Percentiles rank a stretch among this genome's conserved stretches.
Conservation (phyloP, 2,888 invertebrate species). For the Creontiades dilutus region DNA sequence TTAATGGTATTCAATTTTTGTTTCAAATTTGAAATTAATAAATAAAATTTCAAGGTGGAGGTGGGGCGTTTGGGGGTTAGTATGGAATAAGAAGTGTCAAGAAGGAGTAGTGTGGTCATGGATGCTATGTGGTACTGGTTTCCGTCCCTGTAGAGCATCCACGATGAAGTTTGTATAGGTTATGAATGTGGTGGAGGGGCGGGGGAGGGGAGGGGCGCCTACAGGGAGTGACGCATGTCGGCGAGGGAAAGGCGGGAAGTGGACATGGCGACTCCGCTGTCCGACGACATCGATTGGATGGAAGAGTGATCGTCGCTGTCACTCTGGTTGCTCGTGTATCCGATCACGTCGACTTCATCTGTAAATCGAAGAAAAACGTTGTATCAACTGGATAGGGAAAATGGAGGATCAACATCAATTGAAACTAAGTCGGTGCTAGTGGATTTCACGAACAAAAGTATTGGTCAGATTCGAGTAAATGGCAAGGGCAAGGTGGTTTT, state of each 20-base stretch:
- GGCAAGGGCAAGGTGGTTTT: too few species aligned
- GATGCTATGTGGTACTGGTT: constrained; percentile 23
- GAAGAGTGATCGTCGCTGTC: constrained; percentile 91
- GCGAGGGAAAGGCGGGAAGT: constrained; percentile 84
- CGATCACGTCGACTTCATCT: constrained; percentile 84
- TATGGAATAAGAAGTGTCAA: constrained; percentile 31
- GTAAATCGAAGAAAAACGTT: constrained; percentile 60
- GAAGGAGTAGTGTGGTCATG: constrained; percentile 16
- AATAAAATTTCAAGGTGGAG: not conserved
- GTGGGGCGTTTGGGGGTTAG: constrained; percentile 1
- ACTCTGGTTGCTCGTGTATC: constrained; percentile 91
- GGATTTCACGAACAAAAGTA: too few species aligned
- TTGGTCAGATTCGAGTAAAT: too few species aligned
- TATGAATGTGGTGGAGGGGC: constrained; percentile 17
- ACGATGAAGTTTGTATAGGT: constrained; percentile 9
- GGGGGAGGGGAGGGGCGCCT: constrained; percentile 54
- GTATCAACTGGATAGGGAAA: constrained; percentile 1
- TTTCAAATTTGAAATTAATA: not conserved
- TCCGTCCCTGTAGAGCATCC: constrained; percentile 7
- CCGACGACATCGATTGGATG: constrained; percentile 83
- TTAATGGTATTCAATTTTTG: not conserved
- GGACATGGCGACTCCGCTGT: constrained; percentile 87
- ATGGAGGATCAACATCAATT: too few species aligned
- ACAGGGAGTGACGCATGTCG: constrained; percentile 73
- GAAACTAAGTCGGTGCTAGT: too few species aligned